Evolutionary conservation across 2,888 invertebrate genomes (phyloP).

Genomic region (Clivina fossor): DNA sequence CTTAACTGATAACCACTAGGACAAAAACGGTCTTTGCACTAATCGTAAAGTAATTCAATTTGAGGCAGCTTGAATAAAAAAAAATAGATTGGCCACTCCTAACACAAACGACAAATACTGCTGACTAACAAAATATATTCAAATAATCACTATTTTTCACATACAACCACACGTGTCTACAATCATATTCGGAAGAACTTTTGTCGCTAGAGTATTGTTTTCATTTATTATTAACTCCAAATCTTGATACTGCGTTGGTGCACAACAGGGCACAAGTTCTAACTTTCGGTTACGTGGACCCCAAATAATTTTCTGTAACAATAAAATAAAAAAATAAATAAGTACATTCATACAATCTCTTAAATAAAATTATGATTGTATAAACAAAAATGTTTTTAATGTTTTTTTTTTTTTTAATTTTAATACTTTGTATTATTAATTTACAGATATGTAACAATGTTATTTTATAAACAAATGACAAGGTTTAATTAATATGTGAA

Average conservation of each 20-base stretch:
- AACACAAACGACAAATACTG: slow-evolving; percentile 25
- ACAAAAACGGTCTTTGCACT: too few species aligned
- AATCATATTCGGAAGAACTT: slow-evolving; percentile 84
- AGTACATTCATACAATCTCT: not conserved
- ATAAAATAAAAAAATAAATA: slow-evolving; percentile 39
- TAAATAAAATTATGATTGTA: too few species aligned
- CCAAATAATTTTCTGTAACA: slow-evolving; percentile 70
- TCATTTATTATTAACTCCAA: slow-evolving; percentile 77
- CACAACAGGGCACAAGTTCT: slow-evolving; percentile 82
- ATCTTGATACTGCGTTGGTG: slow-evolving; percentile 79
- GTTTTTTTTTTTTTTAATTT: too few species aligned
- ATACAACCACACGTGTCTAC: slow-evolving; percentile 90
- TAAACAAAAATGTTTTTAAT: too few species aligned
- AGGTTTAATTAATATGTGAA: not conserved
- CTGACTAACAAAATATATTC: slow-evolving; percentile 22
- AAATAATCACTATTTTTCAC: slow-evolving; percentile 52
- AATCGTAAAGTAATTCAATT: too few species aligned
- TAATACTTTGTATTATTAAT: too few species aligned
- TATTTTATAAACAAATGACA: too few species aligned
- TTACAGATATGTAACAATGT: too few species aligned
- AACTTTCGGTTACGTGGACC: slow-evolving; percentile 53
- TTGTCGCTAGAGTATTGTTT: slow-evolving; percentile 75
- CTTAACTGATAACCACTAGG: too few species aligned
- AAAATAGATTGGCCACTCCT: slow-evolving; percentile 8
- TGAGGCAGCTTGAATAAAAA: slow-evolving; percentile 4